Conservation (phyloP, 2,797 vertebrate species). For the Okamejei kenojei region DNA sequence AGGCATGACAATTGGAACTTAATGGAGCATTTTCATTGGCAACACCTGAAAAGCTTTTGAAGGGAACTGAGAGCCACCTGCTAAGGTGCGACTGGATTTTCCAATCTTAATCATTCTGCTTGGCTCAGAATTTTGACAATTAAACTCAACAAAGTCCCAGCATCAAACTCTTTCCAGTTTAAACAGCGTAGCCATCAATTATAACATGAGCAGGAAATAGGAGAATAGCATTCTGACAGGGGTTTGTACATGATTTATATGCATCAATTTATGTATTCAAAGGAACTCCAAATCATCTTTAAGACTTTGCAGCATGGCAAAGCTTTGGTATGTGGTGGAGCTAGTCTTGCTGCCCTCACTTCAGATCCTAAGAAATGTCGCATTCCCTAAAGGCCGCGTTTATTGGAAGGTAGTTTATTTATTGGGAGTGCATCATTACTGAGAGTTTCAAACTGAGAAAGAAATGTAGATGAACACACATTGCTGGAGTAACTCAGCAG, state of each 20-base stretch:
- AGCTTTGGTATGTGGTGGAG: neutral
- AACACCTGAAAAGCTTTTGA: neutral
- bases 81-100: too few relatives aligned
- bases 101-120: neutral
- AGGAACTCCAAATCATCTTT: neutral
- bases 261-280: neutral
- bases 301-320: neutral
- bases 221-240: slow-evolving; percentile 5
- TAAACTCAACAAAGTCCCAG: neutral
- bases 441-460: neutral
- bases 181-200: neutral
- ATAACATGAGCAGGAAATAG: neutral
- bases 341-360: neutral
- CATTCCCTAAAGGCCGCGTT: neutral
- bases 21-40: neutral
- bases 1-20: too few relatives aligned
- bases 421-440: too few relatives aligned
- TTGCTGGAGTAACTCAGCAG: too few relatives aligned
- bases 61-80: neutral
- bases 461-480: neutral
- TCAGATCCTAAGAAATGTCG: neutral
- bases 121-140: neutral
- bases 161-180: neutral
- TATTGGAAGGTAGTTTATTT: neutral
- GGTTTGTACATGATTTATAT: neutral